Base-by-base conservation (phyloP, 2,797 vertebrate species). In the Astyanax mexicanus region DNA sequence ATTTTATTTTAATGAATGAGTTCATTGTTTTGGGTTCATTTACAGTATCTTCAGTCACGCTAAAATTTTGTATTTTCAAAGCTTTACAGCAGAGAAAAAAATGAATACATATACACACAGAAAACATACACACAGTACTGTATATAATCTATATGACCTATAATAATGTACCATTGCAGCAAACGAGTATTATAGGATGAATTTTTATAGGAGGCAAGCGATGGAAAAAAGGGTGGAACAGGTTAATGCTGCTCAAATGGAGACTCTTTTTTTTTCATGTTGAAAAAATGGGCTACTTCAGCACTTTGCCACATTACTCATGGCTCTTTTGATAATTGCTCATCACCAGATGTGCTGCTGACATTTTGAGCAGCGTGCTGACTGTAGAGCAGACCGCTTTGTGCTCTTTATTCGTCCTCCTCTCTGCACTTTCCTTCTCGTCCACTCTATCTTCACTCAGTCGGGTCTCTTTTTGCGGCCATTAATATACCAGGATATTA, bases 311-410 rank as follows among this genome's bases (percentile, higher is more conserved):
- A 38, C 75, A 71, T 77, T 64, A 77, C n/a, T 77, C 75, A 77
- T 47, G 49, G 35, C 75, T 77, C 58, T 71, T 70, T 77, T 71
- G 58, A 77, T 71, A 77, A 71, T 77, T 69, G 74, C 75, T 77
- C 75, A 75, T 75, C 73, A 75, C 64, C 73, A 77, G 58, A 77
- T 77, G 75, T 64, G 75, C 38, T 27, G 38, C 32, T 70, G 67
- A 70, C 67, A 70, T 77, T 77, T 77, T 11, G 13, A 70, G 75
- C 27, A 25, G 61, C 21, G 12, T 15, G 21, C 38, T 11, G 38
- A 64, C 61, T 64, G 23, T 44, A 64, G 40, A 64, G 45, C 75
- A 44, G 74, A 54, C 51, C 27, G 1, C 45, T 52, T 17, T 21
- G 21, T 17, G 40, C 44, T 32, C 54, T 51, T 23, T 35, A 45